Evolutionary conservation across 2,113 vertebrate species (phyloP).

Genomic region (Chrysemys picta): DNA sequence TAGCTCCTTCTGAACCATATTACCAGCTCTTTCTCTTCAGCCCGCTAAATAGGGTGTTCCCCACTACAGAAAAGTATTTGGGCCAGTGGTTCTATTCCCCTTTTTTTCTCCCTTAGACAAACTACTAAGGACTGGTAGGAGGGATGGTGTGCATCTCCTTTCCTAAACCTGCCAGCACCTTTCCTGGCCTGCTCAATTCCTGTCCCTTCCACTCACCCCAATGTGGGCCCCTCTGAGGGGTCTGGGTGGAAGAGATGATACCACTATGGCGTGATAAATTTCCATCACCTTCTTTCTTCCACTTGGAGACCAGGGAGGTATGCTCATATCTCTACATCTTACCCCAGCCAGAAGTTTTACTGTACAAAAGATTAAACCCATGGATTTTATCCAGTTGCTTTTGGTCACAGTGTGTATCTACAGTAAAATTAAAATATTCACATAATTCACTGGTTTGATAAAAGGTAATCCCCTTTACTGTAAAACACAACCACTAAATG

Average conservation of each 20-base stretch:
- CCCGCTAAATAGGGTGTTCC: not conserved
- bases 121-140: not conserved
- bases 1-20: not conserved
- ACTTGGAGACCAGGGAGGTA: rapidly evolving
- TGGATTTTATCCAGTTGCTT: not conserved
- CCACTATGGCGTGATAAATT: not conserved
- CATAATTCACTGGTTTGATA: slow-evolving; percentile 13
- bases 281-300: not conserved
- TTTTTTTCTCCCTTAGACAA: not conserved
- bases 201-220: rapidly evolving
- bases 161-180: rapidly evolving
- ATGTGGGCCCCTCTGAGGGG: not conserved
- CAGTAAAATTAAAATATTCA: not conserved
- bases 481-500: slow-evolving; percentile 12
- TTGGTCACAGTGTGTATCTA: not conserved
- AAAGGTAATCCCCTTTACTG: not conserved
- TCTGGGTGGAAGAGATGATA: rapidly evolving
- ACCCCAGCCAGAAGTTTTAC: not conserved
- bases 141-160: not conserved
- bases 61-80: not conserved
- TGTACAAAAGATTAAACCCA: not conserved
- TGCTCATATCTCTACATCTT: not conserved
- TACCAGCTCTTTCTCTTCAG: not conserved
- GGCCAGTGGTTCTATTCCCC: not conserved
- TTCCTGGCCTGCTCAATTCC: rapidly evolving